phyloP scores from a whole-genome alignment of 2,113 vertebrate species.

The Chitala chitala region DNA sequence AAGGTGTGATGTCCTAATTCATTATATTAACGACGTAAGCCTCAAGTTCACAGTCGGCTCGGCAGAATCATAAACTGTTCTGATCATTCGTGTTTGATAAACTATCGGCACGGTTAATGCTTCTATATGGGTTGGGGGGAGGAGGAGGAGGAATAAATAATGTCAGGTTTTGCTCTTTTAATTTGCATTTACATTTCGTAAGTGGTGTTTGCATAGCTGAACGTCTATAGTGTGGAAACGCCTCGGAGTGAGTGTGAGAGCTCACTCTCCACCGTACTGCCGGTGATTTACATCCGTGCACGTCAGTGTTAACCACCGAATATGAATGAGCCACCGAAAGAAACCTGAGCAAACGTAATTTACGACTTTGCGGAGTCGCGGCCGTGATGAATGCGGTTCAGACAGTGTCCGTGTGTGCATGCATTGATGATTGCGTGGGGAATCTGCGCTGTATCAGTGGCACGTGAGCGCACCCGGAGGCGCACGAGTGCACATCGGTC shows the following conservation, averaged over 20 bases:
- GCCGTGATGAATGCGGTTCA: neutral
- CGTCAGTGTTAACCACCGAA: slow-evolving; percentile 6
- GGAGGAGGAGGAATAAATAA: too few species aligned
- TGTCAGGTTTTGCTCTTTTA: too few species aligned
- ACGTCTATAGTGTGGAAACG: neutral
- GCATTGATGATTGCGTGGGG: neutral
- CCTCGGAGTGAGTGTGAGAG: neutral
- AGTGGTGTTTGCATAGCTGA: neutral
- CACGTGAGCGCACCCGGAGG: too few species aligned
- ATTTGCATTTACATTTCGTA: neutral
- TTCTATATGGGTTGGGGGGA: too few species aligned
- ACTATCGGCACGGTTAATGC: too few species aligned
- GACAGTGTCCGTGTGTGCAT: neutral
- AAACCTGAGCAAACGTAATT: neutral
- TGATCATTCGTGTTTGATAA: too few species aligned
- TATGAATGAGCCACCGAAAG: neutral
- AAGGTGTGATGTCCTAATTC: neutral
- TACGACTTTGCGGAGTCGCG: neutral
- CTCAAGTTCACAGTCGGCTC: neutral
- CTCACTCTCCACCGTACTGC: neutral
- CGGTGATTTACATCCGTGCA: neutral
- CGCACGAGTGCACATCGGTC: too few species aligned
- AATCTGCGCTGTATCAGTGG: neutral
- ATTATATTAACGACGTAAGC: neutral
- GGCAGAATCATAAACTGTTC: too few species aligned